A percentile compares a stretch with the other conserved stretches of the same genome.
Evolutionary conservation across 2,888 invertebrate genomes (phyloP).

Genomic region (Harpagoxenus sublaevis): DNA sequence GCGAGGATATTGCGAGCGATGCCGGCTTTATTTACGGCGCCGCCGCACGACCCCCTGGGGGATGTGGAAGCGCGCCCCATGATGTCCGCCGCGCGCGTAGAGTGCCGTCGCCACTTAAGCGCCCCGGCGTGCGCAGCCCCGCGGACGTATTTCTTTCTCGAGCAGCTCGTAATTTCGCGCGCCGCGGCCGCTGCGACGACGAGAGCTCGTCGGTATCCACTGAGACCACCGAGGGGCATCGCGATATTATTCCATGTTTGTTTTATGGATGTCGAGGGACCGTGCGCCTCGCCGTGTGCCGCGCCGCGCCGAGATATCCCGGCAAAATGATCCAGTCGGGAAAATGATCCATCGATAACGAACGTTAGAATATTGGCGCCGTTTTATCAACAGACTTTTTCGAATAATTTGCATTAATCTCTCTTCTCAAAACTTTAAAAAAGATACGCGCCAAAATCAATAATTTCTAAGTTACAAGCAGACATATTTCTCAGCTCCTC

Average conservation of each 20-base stretch:
- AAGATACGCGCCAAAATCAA: not conserved
- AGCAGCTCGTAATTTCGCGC: conserved; percentile 54
- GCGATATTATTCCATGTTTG: conserved; percentile 52
- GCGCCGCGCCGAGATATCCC: not conserved
- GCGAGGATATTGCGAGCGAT: conserved; percentile 71
- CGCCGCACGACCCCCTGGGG: conserved; percentile 7
- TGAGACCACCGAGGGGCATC: conserved; percentile 6
- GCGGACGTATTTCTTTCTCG: conserved; percentile 52
- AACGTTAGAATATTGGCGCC: not conserved
- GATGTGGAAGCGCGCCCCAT: conserved; percentile 11
- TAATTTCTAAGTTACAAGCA: not conserved
- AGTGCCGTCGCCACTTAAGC: conserved; percentile 47
- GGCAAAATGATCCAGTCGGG: not conserved
- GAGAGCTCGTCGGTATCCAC: conserved; percentile 34
- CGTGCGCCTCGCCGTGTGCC: not conserved
- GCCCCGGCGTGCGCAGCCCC: conserved; percentile 16
- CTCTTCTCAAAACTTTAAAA: not conserved
- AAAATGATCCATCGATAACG: not conserved
- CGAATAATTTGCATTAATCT: not conserved
- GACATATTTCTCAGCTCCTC: no score
- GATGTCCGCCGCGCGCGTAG: conserved; percentile 24
- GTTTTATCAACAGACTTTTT: not conserved
- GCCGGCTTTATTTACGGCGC: conserved; percentile 53
- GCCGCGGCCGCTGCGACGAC: conserved; percentile 42
- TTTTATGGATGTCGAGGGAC: conserved; percentile 45